phyloP scores from a whole-genome alignment of 2,888 invertebrate species.

The Aleiodes leptofemur region DNA sequence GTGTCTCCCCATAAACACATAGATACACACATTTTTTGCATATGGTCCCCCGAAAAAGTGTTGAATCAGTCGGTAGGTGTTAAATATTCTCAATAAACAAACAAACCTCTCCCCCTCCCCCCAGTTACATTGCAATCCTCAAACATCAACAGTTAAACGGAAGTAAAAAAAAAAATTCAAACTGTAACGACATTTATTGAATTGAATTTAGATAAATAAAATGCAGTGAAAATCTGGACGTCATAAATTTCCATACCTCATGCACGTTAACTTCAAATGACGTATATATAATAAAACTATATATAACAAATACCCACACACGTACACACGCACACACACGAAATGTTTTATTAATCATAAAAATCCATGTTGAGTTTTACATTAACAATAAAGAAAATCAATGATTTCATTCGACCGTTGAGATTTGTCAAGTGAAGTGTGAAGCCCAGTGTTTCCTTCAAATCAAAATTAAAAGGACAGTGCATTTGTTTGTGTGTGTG shows the following conservation, averaged over 20 bases:
- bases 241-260: neutral
- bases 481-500: slow-evolving; percentile 32
- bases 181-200: too few species aligned
- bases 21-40: slow-evolving; percentile 26
- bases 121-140: neutral
- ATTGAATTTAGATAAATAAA: too few species aligned
- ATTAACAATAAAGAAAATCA: neutral
- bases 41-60: slow-evolving; percentile 23
- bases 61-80: slow-evolving; percentile 28
- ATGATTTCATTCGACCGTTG: neutral
- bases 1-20: neutral
- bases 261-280: slow-evolving; percentile 4
- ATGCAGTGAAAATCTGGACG: too few species aligned
- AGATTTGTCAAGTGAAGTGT: neutral
- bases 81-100: slow-evolving; percentile 22
- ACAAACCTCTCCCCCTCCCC: neutral
- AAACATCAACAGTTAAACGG: too few species aligned
- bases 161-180: too few species aligned
- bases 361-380: neutral
- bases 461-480: neutral
- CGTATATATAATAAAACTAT: slow-evolving; percentile 2
- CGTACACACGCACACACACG: neutral
- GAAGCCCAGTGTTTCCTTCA: neutral
- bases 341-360: neutral
- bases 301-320: slow-evolving; percentile 11